A percentile compares a stretch with the other conserved stretches of the same genome.
Evolutionary conservation across 2,888 invertebrate species (phyloP).

Genomic region (Thalpophila matura): DNA sequence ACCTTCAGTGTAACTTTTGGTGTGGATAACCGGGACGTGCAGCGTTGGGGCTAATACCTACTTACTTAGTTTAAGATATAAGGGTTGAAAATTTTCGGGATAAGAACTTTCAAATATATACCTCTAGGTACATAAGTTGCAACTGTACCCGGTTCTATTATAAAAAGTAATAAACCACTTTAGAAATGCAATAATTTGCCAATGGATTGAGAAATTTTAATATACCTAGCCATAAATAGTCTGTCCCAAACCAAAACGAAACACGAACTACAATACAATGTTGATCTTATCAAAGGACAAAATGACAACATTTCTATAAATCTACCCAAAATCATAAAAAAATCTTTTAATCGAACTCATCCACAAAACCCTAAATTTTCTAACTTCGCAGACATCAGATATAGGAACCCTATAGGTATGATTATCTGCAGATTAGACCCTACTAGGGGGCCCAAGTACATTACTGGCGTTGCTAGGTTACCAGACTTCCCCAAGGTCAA

Average conservation of each 20-base stretch:
- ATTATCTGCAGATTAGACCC: constrained; percentile 83
- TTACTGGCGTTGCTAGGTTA: constrained; percentile 87
- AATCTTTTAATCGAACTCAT: constrained; percentile 40
- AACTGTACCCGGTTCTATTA: neutral
- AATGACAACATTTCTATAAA: rapidly evolving
- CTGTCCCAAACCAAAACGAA: neutral
- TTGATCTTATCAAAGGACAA: neutral
- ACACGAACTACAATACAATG: neutral
- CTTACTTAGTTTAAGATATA: neutral
- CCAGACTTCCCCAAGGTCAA: constrained; percentile 88
- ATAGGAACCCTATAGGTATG: constrained; percentile 86
- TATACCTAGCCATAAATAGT: no score
- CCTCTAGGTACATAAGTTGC: neutral
- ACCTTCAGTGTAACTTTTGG: neutral
- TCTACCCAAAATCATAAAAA: neutral
- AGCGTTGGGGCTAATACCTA: neutral
- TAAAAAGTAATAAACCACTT: neutral
- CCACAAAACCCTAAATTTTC: constrained; percentile 63
- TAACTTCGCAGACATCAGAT: constrained; percentile 75
- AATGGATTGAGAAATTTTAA: neutral
- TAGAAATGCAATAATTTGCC: neutral
- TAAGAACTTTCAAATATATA: neutral
- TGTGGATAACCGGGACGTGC: neutral
- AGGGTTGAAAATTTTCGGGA: neutral
- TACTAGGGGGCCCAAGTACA: constrained; percentile 83